Conservation (phyloP, 2,797 vertebrate species). For the Gallirallus australis region DNA sequence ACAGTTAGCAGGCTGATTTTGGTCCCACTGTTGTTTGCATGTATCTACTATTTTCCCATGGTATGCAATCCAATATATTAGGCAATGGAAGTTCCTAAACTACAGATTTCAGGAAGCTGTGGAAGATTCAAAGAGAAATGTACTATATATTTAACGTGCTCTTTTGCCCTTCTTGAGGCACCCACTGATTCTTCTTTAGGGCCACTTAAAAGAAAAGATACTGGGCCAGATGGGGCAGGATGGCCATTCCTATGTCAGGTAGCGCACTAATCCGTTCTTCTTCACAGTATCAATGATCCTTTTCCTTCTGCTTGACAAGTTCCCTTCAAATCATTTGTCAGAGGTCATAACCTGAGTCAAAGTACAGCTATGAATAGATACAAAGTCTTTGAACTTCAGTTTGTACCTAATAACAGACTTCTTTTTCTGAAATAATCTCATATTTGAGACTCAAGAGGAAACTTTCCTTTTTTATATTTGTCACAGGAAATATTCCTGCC, state of each 20-base stretch:
- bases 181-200: neutral
- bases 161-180: neutral
- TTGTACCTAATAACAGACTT: neutral
- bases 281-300: neutral
- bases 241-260: neutral
- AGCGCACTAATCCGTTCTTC: neutral
- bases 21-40: neutral
- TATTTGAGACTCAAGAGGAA: neutral
- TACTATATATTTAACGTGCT: neutral
- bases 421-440: neutral
- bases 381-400: neutral
- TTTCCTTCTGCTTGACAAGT: neutral
- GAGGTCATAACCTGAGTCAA: neutral
- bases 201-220: neutral
- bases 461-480: neutral
- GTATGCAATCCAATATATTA: neutral
- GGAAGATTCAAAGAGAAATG: neutral
- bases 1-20: neutral
- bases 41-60: neutral
- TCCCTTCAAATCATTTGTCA: neutral
- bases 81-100: neutral
- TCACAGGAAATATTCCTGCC: neutral
- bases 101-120: neutral
- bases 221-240: neutral
- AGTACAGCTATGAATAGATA: constrained; percentile 8